Percentiles rank a stretch among this genome's conserved stretches.
phyloP scores from a whole-genome alignment of 2,888 invertebrate species.

The Philereme transversata region DNA sequence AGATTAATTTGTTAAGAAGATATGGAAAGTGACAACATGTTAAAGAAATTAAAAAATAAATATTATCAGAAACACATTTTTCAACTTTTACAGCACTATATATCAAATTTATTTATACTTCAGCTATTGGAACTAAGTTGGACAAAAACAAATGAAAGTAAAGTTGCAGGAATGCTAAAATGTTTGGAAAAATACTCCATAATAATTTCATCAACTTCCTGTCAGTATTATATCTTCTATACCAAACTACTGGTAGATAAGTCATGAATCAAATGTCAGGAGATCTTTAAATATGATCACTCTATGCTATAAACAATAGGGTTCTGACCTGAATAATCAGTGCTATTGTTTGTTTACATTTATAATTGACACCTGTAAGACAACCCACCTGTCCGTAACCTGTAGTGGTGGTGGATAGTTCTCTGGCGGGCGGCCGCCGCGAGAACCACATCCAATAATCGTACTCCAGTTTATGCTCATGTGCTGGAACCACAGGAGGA shows the following conservation, averaged over 20 bases:
- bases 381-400: slow-evolving; percentile 76
- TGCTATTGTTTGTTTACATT: slow-evolving; percentile 35
- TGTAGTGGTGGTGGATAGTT: slow-evolving; percentile 70
- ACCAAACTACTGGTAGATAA: not conserved
- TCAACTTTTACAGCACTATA: no score
- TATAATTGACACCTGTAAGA: slow-evolving; percentile 19
- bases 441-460: slow-evolving; percentile 97
- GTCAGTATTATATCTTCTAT: not conserved
- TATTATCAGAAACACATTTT: no score
- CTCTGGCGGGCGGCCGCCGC: slow-evolving; percentile 80
- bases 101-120: no score
- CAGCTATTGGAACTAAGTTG: no score
- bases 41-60: no score
- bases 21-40: no score
- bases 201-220: no score
- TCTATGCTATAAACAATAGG: not conserved
- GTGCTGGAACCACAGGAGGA: slow-evolving; percentile 86
- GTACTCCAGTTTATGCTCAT: slow-evolving; percentile 96
- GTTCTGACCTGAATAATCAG: not conserved
- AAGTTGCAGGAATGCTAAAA: no score
- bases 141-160: no score
- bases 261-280: slow-evolving; percentile 13
- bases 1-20: no score
- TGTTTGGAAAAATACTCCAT: no score
- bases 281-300: not conserved